Base-by-base conservation (phyloP, 2,888 invertebrate genomes). In the Oscheius sp. region DNA sequence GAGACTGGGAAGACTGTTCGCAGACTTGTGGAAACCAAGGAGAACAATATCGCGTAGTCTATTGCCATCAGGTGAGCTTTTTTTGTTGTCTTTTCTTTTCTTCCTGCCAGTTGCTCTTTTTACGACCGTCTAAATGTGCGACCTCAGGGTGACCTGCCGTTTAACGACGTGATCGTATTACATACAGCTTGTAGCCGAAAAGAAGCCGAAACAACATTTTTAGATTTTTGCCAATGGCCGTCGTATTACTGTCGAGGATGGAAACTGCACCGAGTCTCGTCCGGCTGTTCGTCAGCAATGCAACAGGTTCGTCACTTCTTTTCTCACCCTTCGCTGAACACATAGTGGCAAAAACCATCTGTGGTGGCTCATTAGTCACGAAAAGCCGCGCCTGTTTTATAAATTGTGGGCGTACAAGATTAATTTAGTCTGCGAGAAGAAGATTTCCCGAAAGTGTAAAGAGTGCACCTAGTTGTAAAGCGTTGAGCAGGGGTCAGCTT, bases 1-100 rank as follows among this genome's bases (percentile, higher is more conserved):
- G 93, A 2, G 91, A 92, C 55, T 96, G 96, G 96, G 92, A 93
- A 1, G 91, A 93, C 53, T 96, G 96, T 90, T 93, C 94, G 57
- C 93, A 93, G 79, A 92, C 93, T 1, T 96, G 96, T 89, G 95
- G 95, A 5, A 91, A 92, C 47, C 94, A 94, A 35, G 90, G 90
- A 74, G 83, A 89, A 68, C 90, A 90, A 82, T 90, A 89, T 83
- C 87, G 91, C 32, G 87, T 90, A 79, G 91, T 96, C 50, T 93
- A 93, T 84, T 96, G 96, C 89, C 93, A 94, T 89, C 83, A 86
- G 77, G 81, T 80, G 29, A 11, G 70, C 55, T 53, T 5, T 51
- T 37, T 68, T 42, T 7, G 3, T 42, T 7, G 7, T 21, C 21
- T 7, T 42, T 42, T 42, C 42, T 42, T 33, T 42, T 35, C 29